phyloP scores from a whole-genome alignment of 2,888 invertebrate genomes.

The Standfussiana lucernea region DNA sequence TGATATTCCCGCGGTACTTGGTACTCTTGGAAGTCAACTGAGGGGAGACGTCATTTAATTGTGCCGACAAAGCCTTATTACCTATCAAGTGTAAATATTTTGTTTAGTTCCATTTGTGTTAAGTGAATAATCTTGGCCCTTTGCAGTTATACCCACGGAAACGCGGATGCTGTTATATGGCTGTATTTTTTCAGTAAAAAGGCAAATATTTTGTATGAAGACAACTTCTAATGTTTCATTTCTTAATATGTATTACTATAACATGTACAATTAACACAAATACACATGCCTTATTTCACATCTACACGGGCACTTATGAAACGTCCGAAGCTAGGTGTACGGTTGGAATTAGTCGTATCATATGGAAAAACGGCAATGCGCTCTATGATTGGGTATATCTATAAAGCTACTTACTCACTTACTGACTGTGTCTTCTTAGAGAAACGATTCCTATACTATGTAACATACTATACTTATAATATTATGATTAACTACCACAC shows the following conservation, averaged over 20 bases:
- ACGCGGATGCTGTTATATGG: not conserved
- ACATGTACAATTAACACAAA: not conserved
- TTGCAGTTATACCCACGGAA: not conserved
- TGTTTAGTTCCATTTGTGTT: slow-evolving; percentile 25
- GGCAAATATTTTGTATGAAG: accelerated
- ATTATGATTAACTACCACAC: not conserved
- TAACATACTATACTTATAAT: no score
- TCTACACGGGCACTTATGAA: not conserved
- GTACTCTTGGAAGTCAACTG: slow-evolving; percentile 46
- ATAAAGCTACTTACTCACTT: not conserved
- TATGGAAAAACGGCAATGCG: not conserved
- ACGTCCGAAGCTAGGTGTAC: not conserved
- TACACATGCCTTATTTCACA: not conserved
- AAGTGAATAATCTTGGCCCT: not conserved
- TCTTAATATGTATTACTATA: not conserved
- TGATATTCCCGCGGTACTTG: slow-evolving; percentile 46
- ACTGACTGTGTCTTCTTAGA: not conserved
- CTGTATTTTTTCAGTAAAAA: not conserved
- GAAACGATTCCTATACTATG: not conserved
- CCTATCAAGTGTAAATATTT: slow-evolving; percentile 46
- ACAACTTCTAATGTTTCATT: not conserved
- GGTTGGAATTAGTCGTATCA: not conserved
- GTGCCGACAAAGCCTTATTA: slow-evolving; percentile 47
- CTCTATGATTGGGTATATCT: not conserved
- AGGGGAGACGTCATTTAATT: slow-evolving; percentile 46